Conservation (phyloP, 1,140 invertebrate species). For the Argopecten irradians region DNA sequence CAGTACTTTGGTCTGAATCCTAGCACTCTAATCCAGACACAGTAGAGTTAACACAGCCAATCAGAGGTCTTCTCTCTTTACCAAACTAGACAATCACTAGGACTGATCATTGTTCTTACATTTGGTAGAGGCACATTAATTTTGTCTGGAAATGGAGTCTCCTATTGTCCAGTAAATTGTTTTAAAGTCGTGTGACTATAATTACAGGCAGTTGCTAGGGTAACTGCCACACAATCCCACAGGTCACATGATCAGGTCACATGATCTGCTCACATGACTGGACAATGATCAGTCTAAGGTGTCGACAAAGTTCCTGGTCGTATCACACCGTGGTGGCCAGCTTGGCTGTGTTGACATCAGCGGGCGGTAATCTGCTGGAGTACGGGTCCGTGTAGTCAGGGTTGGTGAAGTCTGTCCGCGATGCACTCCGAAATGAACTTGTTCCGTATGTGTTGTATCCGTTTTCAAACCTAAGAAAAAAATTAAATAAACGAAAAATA, state of each 20-base stretch:
- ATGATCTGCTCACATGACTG: not conserved
- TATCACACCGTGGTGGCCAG: slow-evolving; percentile 58
- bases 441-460: slow-evolving; percentile 46
- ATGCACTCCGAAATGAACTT: slow-evolving; percentile 50
- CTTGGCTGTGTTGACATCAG: slow-evolving; percentile 50
- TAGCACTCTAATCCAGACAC: not conserved
- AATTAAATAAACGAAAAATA: not conserved
- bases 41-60: not conserved
- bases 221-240: not conserved
- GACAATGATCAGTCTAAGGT: not conserved
- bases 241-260: not conserved
- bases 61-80: not conserved
- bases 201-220: not conserved
- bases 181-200: not conserved
- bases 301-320: slow-evolving; percentile 7
- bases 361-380: slow-evolving; percentile 49
- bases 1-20: not conserved
- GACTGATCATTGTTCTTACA: not conserved
- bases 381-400: slow-evolving; percentile 43
- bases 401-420: slow-evolving; percentile 46
- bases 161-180: not conserved
- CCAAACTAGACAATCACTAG: not conserved
- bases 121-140: not conserved
- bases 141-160: not conserved
- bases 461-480: slow-evolving; percentile 33